phyloP scores from a whole-genome alignment of 2,888 invertebrate species.

The Xylota segnis region DNA sequence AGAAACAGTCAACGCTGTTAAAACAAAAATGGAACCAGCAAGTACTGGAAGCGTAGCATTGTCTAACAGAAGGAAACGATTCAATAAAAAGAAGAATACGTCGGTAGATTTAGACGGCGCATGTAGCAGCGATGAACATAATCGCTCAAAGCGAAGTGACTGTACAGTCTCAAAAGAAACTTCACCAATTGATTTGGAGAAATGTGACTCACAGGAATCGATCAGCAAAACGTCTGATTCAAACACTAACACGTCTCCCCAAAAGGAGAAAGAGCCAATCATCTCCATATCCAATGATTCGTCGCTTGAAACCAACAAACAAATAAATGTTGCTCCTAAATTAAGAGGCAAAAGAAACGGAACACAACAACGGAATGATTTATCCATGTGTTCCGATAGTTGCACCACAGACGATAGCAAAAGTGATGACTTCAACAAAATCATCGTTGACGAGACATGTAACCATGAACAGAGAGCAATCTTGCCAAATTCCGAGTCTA shows the following conservation, averaged over 20 bases:
- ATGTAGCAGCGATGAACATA: slow-evolving; percentile 50
- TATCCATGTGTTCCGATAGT: slow-evolving; percentile 60
- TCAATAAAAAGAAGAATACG: slow-evolving; percentile 61
- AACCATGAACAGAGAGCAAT: slow-evolving; percentile 44
- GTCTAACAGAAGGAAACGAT: slow-evolving; percentile 48
- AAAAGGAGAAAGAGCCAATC: slow-evolving; percentile 39
- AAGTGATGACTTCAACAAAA: slow-evolving; percentile 66
- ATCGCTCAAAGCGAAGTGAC: slow-evolving; percentile 1
- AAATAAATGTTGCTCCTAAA: slow-evolving; percentile 83
- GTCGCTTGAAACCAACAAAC: slow-evolving; percentile 77
- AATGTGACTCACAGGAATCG: slow-evolving; percentile 52
- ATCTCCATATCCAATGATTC: slow-evolving; percentile 15
- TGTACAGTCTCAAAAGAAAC: not conserved
- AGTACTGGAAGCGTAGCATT: not conserved
- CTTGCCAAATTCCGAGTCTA: slow-evolving; percentile 28
- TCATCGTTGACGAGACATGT: slow-evolving; percentile 26
- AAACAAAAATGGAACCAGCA: slow-evolving; percentile 10
- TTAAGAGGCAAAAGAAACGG: slow-evolving; percentile 81
- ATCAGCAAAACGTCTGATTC: slow-evolving; percentile 25
- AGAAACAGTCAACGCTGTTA: not conserved
- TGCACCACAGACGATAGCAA: slow-evolving; percentile 62
- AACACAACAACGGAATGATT: slow-evolving; percentile 61
- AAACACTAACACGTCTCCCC: slow-evolving; percentile 40
- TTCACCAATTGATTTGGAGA: slow-evolving; percentile 35
- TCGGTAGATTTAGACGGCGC: slow-evolving; percentile 31